phyloP scores from a whole-genome alignment of 2,113 vertebrate species.

The Enhydra lutris region DNA sequence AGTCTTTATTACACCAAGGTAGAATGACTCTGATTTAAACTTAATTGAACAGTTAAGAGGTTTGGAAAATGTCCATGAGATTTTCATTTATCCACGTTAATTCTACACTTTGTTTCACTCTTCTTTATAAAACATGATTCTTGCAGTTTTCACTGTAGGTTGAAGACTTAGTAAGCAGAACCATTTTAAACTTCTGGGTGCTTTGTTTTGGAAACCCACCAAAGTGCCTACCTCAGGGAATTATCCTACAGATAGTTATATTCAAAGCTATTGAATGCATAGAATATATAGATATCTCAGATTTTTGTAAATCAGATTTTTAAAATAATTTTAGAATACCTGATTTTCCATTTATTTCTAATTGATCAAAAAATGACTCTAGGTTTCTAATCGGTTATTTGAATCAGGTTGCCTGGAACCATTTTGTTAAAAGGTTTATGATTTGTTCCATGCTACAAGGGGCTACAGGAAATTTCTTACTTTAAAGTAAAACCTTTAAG shows the following conservation, averaged over 20 bases:
- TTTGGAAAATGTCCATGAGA: not conserved
- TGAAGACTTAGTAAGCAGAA: not conserved
- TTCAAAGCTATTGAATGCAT: not conserved
- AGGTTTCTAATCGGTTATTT: not conserved
- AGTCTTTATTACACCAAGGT: not conserved
- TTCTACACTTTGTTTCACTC: not conserved
- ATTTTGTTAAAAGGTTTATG: not conserved
- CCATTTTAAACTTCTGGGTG: not conserved
- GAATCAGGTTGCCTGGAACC: not conserved
- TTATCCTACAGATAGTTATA: not conserved
- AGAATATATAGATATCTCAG: not conserved
- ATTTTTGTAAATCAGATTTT: not conserved
- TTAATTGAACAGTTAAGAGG: not conserved
- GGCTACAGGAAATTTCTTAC: not conserved
- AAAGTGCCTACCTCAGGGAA: not conserved
- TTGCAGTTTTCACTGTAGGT: not conserved
- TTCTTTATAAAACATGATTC: not conserved
- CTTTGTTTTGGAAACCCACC: not conserved
- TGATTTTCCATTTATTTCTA: not conserved
- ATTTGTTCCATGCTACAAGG: not conserved
- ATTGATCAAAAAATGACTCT: not conserved
- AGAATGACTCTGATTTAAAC: not conserved
- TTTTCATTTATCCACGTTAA: not conserved
- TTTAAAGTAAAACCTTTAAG: not conserved
- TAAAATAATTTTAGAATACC: not conserved